Conservation (phyloP, 2,888 invertebrate genomes). For the Zonitis immaculata region DNA sequence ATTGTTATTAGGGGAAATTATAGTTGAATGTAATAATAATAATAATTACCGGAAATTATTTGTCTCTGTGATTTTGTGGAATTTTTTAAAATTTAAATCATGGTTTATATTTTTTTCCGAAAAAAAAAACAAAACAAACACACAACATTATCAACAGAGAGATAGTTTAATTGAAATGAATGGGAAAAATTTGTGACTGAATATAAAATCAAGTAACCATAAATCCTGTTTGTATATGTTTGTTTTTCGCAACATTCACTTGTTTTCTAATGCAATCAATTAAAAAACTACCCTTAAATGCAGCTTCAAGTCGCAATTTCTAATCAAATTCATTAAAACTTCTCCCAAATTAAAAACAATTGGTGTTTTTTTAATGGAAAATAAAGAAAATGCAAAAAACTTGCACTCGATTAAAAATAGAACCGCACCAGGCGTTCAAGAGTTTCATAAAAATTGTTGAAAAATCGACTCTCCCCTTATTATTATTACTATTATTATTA, state of each 20-base stretch:
- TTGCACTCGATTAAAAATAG: not conserved
- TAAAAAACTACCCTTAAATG: no score
- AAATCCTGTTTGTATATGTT: not conserved
- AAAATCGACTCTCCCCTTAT: not conserved
- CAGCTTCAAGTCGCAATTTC: no score
- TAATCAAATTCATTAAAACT: not conserved
- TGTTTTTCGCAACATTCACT: not conserved
- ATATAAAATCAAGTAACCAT: not conserved
- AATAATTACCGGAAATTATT: not conserved
- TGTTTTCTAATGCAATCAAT: no score
- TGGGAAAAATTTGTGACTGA: not conserved
- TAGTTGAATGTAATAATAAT: not conserved
- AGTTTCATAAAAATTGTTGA: no score
- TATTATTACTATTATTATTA: slow-evolving; percentile 1
- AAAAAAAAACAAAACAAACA: not conserved
- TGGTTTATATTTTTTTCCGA: not conserved
- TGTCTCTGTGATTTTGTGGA: not conserved
- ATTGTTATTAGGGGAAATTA: not conserved
- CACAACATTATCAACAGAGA: no score
- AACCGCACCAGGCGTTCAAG: not conserved
- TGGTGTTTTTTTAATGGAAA: not conserved
- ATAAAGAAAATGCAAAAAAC: not conserved
- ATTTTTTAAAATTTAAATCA: not conserved
- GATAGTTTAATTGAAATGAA: not conserved
- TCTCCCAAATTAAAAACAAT: no score